Evolutionary conservation across 2,113 vertebrate species (phyloP).

Genomic region (Tupaia chinensis): DNA sequence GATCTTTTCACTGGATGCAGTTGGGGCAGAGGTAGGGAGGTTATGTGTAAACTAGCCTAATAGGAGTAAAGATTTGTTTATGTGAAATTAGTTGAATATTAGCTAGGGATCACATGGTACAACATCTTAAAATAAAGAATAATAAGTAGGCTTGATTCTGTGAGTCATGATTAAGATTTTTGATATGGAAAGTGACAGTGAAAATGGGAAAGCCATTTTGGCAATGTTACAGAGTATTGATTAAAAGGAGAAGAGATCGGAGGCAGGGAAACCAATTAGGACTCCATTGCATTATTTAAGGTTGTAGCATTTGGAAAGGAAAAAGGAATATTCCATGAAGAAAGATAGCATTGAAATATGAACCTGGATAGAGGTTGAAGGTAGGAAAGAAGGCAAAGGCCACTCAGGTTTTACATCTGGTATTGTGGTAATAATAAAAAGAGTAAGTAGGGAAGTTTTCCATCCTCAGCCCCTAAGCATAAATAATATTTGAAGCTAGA

Average conservation of each 20-base stretch:
- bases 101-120: not conserved
- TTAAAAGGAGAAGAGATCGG: not conserved
- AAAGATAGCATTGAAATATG: not conserved
- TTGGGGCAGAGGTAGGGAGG: not conserved
- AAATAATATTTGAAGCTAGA: slow-evolving; percentile 23
- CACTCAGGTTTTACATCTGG: not conserved
- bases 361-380: not conserved
- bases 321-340: not conserved
- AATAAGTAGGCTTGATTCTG: not conserved
- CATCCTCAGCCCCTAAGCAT: not conserved
- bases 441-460: slow-evolving; percentile 51
- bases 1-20: not conserved
- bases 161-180: not conserved
- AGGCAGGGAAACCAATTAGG: not conserved
- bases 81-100: not conserved
- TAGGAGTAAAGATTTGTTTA: not conserved
- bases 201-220: not conserved
- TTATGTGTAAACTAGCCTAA: not conserved
- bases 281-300: not conserved
- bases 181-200: not conserved
- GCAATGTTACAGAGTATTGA: not conserved
- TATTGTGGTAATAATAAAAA: not conserved
- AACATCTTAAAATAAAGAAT: slow-evolving; percentile 17
- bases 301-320: slow-evolving; percentile 7
- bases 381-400: not conserved